Conservation (phyloP, 2,797 vertebrate species). For the Enteromius trimaculatus region DNA sequence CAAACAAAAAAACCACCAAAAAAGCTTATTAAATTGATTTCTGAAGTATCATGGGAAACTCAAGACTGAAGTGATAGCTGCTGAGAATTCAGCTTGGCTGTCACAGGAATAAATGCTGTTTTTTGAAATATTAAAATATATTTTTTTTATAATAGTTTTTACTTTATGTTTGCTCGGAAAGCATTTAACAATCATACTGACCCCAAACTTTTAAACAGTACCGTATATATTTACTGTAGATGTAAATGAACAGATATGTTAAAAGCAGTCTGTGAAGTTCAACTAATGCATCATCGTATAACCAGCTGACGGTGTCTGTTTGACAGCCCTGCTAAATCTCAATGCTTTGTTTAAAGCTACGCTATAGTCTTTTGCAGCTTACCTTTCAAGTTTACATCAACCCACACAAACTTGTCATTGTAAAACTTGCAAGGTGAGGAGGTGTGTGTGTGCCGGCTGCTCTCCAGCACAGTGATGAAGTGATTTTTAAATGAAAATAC, state of each 20-base stretch:
- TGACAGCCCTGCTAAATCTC: slow-evolving; percentile 29
- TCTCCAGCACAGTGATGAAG: slow-evolving; percentile 77
- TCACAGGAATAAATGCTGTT: background rate
- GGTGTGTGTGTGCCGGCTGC: slow-evolving; percentile 62
- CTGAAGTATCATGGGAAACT: background rate
- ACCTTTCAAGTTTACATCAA: slow-evolving; percentile 53
- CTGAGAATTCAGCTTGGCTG: background rate
- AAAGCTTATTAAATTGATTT: background rate
- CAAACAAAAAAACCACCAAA: background rate
- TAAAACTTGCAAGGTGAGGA: slow-evolving; percentile 57
- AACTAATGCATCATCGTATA: slow-evolving; percentile 32
- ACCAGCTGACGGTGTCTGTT: slow-evolving; percentile 7
- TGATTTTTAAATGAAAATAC: slow-evolving; percentile 85
- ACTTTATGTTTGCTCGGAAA: background rate
- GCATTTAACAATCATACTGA: background rate
- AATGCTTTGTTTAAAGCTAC: slow-evolving; percentile 44
- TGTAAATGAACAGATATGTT: slow-evolving; percentile 29
- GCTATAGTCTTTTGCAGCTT: slow-evolving; percentile 51
- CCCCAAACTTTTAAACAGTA: too few relatives aligned
- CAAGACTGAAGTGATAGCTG: background rate
- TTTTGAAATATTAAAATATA: background rate
- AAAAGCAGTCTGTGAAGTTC: slow-evolving; percentile 36
- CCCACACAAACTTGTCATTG: slow-evolving; percentile 62
- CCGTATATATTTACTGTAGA: slow-evolving; percentile 1
- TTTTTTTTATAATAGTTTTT: background rate